phyloP scores from a whole-genome alignment of 23 tunicate genomes.

The Corella eumyota region DNA sequence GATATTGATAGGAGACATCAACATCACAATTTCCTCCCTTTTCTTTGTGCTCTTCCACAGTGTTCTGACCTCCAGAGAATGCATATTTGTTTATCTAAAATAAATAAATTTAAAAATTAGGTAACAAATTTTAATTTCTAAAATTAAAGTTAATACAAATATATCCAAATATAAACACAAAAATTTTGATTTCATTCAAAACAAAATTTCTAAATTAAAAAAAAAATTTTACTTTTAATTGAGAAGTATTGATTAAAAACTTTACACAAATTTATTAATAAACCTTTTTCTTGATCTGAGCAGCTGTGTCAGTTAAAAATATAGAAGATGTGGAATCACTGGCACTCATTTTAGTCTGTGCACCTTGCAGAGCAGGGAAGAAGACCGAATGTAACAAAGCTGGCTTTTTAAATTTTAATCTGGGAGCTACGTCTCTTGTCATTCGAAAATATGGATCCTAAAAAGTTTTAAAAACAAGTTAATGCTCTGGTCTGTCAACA shows the following conservation, averaged over 20 bases:
- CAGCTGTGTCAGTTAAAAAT: slow-evolving; percentile 88
- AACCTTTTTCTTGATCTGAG: slow-evolving; percentile 78
- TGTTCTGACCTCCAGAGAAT: slow-evolving; percentile 82
- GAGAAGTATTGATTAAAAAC: no score
- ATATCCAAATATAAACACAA: background rate
- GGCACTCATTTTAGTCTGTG: slow-evolving; percentile 95
- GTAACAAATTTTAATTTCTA: background rate
- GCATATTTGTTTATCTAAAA: slow-evolving; percentile 93
- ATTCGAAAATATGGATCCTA: slow-evolving; percentile 99
- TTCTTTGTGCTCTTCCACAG: slow-evolving; percentile 75
- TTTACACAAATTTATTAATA: no score
- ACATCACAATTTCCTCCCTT: slow-evolving; percentile 75
- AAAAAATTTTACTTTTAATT: no score
- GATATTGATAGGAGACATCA: slow-evolving; percentile 79
- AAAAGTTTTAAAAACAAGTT: background rate
- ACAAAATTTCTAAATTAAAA: no score
- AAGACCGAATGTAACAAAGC: slow-evolving; percentile 90
- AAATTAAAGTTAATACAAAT: background rate
- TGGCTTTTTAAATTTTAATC: slow-evolving; percentile 61
- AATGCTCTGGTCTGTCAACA: no score
- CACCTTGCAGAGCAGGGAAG: slow-evolving; percentile 99
- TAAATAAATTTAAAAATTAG: background rate
- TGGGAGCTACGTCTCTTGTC: slow-evolving; percentile 98
- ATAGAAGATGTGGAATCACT: slow-evolving; percentile 74
- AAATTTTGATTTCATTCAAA: no score